Evolutionary conservation across 2,113 vertebrate genomes (phyloP).

Genomic region (Trematomus loennbergii): DNA sequence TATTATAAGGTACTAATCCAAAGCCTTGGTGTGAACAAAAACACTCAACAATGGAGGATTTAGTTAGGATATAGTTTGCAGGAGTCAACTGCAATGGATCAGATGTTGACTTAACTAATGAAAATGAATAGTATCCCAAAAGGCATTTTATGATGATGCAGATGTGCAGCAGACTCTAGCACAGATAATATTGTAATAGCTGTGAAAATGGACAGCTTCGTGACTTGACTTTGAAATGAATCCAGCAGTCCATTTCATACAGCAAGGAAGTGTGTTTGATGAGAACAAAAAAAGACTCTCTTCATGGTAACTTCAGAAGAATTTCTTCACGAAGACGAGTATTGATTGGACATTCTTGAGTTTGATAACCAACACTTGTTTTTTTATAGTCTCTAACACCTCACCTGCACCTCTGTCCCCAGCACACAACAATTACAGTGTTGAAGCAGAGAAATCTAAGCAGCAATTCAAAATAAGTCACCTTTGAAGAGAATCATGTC

Average conservation of each 20-base stretch:
- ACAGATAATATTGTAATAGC: conserved; percentile 2
- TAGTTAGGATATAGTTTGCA: not conserved
- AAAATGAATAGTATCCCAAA: not conserved
- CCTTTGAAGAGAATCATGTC: not conserved
- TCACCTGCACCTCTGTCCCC: not conserved
- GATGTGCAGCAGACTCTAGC: not conserved
- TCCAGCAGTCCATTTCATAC: conserved; percentile 11
- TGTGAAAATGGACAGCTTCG: not conserved
- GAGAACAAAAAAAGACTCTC: not conserved
- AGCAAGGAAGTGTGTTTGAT: conserved; percentile 2
- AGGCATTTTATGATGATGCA: not conserved
- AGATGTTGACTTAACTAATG: not conserved
- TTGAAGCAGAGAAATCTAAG: not conserved
- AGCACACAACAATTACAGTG: not conserved
- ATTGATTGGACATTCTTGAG: conserved; percentile 35
- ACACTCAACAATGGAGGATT: not conserved
- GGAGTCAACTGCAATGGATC: not conserved
- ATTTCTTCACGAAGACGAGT: conserved; percentile 21
- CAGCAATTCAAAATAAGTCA: no score
- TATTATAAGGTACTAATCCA: not conserved
- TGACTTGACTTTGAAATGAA: conserved; percentile 18
- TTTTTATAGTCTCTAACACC: not conserved
- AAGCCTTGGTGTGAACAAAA: not conserved
- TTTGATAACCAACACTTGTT: conserved; percentile 24
- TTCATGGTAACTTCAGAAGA: conserved; percentile 1